Base-by-base conservation (phyloP, 2,797 vertebrate species). In the Gambelia wislizenii region DNA sequence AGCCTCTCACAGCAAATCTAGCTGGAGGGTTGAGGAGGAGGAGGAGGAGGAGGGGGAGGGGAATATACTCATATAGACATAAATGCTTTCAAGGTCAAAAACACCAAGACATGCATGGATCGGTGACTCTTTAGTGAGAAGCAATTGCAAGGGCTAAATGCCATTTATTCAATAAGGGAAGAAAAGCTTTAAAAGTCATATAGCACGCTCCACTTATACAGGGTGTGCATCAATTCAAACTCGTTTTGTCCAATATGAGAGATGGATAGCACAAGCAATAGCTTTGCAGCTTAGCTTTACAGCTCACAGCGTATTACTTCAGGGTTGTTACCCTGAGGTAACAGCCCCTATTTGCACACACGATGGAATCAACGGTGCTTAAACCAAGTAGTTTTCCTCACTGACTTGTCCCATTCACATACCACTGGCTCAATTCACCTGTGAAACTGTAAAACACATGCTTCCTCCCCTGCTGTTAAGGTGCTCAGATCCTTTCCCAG, bases 1-100 rank as follows among this genome's bases (percentile, higher is more conserved):
- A 20, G 47, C 47, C 44, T 36, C 47, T 67, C 56, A 27, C 47
- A 84, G 47, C 5, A 47, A 77, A 84, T 36, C 36, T 85, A 80
- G 76, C 61, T 44, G 56, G 33, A 61, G 27, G 76, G 56, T 18
- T 27, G 9, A 25, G 83, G 30, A 72, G 52, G 69, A 56, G n/a
- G n/a, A 22, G 25, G 1, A 2, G 1, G 49, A 81, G 20, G 14
- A 77, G 13, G 56, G 61, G 61, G 44, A 82, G 39, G 54, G 42
- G n/a, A 42, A 83, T 56, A 91, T 36, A n/a, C n/a, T n/a, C n/a
- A n/a, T n/a, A 2, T 81, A 80, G 33, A 67, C 47, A n/a, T 59
- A 77, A 78, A 86, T 36, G 47, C 44, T 89, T 91, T 56, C 78
- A 91, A 90, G 86, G 89, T 85, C 10, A 84, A 91, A 36, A 74